phyloP scores from a whole-genome alignment of 2,113 vertebrate species.

The Hyla sarda region DNA sequence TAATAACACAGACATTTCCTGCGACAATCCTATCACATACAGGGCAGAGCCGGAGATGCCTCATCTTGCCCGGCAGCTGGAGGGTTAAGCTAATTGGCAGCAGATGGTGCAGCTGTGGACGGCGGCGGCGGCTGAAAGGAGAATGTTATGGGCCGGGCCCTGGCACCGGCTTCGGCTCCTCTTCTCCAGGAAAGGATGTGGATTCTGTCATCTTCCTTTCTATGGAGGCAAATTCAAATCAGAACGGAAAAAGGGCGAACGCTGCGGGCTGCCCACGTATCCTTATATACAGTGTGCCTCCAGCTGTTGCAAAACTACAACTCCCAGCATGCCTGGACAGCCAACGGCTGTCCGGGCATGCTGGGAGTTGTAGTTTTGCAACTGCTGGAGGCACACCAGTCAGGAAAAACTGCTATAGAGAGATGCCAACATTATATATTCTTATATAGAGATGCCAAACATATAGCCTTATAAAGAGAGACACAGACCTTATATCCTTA shows the following conservation, averaged over 20 bases:
- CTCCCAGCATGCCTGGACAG: too few species aligned
- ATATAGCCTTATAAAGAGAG: not conserved
- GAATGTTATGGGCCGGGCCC: constrained; percentile 27
- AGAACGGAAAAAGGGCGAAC: not conserved
- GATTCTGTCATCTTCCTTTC: not conserved
- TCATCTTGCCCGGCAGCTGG: not conserved
- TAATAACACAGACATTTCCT: not conserved
- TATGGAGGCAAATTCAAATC: constrained; percentile 23
- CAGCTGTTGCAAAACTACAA: too few species aligned
- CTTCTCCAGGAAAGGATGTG: constrained; percentile 21
- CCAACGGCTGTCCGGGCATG: too few species aligned
- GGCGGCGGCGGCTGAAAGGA: constrained; percentile 21
- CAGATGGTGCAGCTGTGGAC: constrained; percentile 49
- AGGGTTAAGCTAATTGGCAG: constrained; percentile 46
- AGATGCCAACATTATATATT: too few species aligned
- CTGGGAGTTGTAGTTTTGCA: too few species aligned
- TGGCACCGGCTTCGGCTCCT: constrained; percentile 5
- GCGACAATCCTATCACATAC: not conserved
- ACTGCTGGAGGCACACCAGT: too few species aligned
- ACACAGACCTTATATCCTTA: not conserved
- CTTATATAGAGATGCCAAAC: too few species aligned
- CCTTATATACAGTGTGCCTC: too few species aligned
- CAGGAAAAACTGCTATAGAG: too few species aligned
- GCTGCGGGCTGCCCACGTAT: not conserved
- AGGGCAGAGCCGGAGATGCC: not conserved